A percentile compares a stretch with the other conserved stretches of the same genome.
Conservation (phyloP, 1,140 invertebrate genomes). For the Drosophila kepulauana region DNA sequence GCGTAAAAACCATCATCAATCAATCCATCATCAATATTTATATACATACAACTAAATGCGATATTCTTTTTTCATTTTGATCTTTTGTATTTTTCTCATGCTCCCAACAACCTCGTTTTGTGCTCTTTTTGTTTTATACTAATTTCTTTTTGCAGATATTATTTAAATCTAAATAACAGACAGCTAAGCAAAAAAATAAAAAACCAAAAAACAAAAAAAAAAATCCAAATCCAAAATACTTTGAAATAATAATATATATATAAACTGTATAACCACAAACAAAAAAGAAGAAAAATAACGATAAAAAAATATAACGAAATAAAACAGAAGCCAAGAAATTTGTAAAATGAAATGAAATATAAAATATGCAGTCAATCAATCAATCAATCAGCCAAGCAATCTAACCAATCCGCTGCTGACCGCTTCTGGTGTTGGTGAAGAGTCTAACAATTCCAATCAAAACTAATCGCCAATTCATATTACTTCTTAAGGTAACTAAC, state of each 20-base stretch:
- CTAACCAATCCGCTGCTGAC: conserved; percentile 18
- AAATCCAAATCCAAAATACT: conserved; percentile 15
- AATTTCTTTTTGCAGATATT: conserved; percentile 84
- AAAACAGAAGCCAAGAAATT: neutral
- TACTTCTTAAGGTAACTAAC: conserved; percentile 76
- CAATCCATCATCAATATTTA: conserved; percentile 2
- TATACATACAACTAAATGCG: conserved; percentile 21
- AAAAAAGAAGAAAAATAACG: conserved; percentile 6
- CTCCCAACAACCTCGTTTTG: conserved; percentile 31
- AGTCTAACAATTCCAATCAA: conserved; percentile 49
- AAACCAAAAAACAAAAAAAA: neutral
- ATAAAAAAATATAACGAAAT: conserved; percentile 12
- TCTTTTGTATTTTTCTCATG: conserved; percentile 32
- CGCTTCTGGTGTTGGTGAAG: conserved; percentile 34
- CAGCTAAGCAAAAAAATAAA: conserved; percentile 21
- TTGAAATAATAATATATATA: conserved; percentile 30
- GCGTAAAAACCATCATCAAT: neutral
- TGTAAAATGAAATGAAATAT: conserved; percentile 4
- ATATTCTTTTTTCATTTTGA: conserved; percentile 36
- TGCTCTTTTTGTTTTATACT: conserved; percentile 72
- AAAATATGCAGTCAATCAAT: conserved; percentile 12
- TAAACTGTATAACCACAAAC: conserved; percentile 26
- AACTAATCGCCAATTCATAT: conserved; percentile 79
- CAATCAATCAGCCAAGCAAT: conserved; percentile 28
- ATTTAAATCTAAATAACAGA: conserved; percentile 79